phyloP scores from a whole-genome alignment of 2,797 vertebrate species.

The Artibeus jamaicensis region DNA sequence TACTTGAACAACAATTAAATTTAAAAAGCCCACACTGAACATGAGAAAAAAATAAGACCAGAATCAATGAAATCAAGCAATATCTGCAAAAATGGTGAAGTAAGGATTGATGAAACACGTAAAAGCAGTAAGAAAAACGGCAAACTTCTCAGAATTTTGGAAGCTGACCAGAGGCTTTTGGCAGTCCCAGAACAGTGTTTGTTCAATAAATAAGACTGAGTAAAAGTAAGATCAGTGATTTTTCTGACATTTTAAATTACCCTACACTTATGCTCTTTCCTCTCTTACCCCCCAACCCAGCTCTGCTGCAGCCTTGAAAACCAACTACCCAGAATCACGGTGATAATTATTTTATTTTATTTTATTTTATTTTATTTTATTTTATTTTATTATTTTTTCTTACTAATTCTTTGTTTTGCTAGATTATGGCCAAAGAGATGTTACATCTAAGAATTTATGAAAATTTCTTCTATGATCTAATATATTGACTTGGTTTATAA shows the following conservation, averaged over 20 bases:
- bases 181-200: neutral
- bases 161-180: neutral
- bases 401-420: slow-evolving; percentile 40
- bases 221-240: neutral
- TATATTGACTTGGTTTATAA: neutral
- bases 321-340: neutral
- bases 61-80: slow-evolving; percentile 14
- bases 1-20: too few species aligned
- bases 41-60: neutral
- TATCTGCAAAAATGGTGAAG: neutral
- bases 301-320: neutral
- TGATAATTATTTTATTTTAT: neutral
- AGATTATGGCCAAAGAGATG: slow-evolving; percentile 8
- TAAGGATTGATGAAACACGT: neutral
- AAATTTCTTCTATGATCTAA: slow-evolving; percentile 4
- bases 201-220: neutral
- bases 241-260: slow-evolving; percentile 2
- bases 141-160: neutral
- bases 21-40: too few species aligned
- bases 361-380: too few species aligned
- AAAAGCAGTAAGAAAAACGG: neutral
- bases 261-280: neutral
- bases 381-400: slow-evolving; percentile 31
- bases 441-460: slow-evolving; percentile 24
- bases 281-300: too few species aligned